Base-by-base conservation (phyloP, 1,140 invertebrate species). In the Platyscapa corneri region DNA sequence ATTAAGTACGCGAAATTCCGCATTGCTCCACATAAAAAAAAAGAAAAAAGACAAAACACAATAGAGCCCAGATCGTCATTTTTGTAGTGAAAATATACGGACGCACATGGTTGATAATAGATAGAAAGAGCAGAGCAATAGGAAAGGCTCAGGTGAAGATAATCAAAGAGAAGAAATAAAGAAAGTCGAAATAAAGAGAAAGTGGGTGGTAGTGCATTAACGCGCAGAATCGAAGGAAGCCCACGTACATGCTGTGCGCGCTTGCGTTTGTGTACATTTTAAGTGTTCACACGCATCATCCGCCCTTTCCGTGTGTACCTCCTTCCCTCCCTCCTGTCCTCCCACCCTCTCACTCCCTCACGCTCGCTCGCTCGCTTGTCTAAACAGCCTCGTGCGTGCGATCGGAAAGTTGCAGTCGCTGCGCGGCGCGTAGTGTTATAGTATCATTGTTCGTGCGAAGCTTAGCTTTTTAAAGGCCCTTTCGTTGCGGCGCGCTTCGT, bases 151-250 rank as follows among this genome's bases (percentile, higher is more conserved):
- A n/a, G n/a, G n/a, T n/a, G 5, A 46, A 46, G 42, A 46, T 46
- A 46, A 46, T 46, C 14, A 5, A 30, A 30, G 60, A 64, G 64
- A 20, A 67, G 30, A 0, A 34, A 16, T 3, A 67, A 34, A 30
- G 64, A 67, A 30, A 34, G 32, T 30, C 12, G 30, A 23, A 42
- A 76, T 6, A 34, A 46, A 34, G 23, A 53, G 75, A 76, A 53
- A 76, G 75, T 76, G 75, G 42, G 46, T 46, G 37, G n/a, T 7
- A 10, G 27, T 76, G 42, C 14, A 32, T 46, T 46, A 49, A 20
- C 75, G 75, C 75, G 75, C 75, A 76, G 75, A 76, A 76, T 18
- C 75, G 14, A 32, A 46, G 8, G 72, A 37, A 37, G 30, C 37
- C 37, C 72, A 46, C 72, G 20, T 77, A 30, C 16, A 20, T 64